Conservation (phyloP, 2,888 invertebrate species). For the Perizoma affinitatum region DNA sequence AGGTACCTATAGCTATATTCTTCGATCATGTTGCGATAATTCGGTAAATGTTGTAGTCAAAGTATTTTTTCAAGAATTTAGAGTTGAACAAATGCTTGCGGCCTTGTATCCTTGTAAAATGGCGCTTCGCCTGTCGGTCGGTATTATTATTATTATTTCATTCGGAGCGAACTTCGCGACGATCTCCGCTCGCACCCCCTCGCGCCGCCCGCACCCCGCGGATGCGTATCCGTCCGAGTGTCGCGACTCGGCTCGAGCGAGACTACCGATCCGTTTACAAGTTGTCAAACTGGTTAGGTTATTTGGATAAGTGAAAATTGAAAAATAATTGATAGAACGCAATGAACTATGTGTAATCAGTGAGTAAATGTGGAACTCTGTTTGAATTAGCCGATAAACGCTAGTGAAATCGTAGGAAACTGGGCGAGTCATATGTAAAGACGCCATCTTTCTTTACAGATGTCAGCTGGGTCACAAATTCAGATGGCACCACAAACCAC, state of each 20-base stretch:
- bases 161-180: conserved; percentile 83
- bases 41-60: conserved; percentile 39
- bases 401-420: conserved; percentile 57
- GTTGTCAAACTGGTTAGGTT: conserved; percentile 84
- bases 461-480: conserved; percentile 98
- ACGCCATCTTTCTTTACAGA: conserved; percentile 89
- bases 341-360: conserved; percentile 57
- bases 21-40: conserved; percentile 34
- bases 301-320: conserved; percentile 66
- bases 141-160: conserved; percentile 76
- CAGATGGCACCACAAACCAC: conserved; percentile 98
- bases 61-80: conserved; percentile 55
- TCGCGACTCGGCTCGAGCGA: conserved; percentile 55
- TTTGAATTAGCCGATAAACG: conserved; percentile 47
- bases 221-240: conserved; percentile 84
- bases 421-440: conserved; percentile 83
- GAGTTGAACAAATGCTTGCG: conserved; percentile 68
- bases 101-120: conserved; percentile 5
- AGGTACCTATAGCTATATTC: conserved; percentile 29
- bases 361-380: conserved; percentile 55
- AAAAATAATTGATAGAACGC: conserved; percentile 55
- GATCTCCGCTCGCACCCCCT: conserved; percentile 74
- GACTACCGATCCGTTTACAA: conserved; percentile 71
- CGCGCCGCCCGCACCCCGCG: conserved; percentile 65
- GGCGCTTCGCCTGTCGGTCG: conserved; percentile 62